Base-by-base conservation (phyloP, 2,888 invertebrate genomes). In the Drosophila emarginata region DNA sequence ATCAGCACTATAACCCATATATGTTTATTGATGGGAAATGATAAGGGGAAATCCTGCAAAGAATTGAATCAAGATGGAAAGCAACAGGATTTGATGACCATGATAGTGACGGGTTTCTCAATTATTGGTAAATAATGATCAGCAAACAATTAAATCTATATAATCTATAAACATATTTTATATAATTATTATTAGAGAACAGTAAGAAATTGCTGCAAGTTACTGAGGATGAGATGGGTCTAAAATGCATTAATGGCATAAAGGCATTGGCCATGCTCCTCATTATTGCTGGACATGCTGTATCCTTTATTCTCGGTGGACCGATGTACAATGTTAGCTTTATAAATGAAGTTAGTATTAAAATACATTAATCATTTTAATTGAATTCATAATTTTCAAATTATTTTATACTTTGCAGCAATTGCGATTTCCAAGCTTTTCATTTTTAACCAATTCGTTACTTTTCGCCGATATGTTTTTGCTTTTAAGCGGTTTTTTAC, bases 391-490 rank as follows among this genome's bases (percentile, higher is more conserved):
- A 9, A 9, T n/a, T 7, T n/a, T n/a, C 7, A 9, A 9, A 28
- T 54, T 6, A 23, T 50, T 11, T 23, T 12, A 12, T 50, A 12
- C 12, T 6, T 18, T 54, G 2, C 18, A 54, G 94, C 92, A 94
- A 67, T 92, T 94, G 3, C 92, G 92, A 36, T 92, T 93, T 64
- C 92, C 94, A 18, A 92, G 93, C 67, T 94, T 95, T 85, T 93
- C 94, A 0, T 93, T 95, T 63, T 93, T 95, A 88, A 84, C 94
- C 53, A 95, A 95, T 91, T 95, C 94, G 74, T 93, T 95, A 1
- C 91, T 96, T 5, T 92, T 95, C 11, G 95, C 96, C n/a, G 96
- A 96, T 79, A 94, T 95, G 0, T 96, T 95, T 88, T 91, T 96
- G 65, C 92, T 95, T 80, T 91, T 95, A 37, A 94, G 95, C 81